Evolutionary conservation across 1,140 invertebrate species (phyloP).

Genomic region (Chlorops oryzae): DNA sequence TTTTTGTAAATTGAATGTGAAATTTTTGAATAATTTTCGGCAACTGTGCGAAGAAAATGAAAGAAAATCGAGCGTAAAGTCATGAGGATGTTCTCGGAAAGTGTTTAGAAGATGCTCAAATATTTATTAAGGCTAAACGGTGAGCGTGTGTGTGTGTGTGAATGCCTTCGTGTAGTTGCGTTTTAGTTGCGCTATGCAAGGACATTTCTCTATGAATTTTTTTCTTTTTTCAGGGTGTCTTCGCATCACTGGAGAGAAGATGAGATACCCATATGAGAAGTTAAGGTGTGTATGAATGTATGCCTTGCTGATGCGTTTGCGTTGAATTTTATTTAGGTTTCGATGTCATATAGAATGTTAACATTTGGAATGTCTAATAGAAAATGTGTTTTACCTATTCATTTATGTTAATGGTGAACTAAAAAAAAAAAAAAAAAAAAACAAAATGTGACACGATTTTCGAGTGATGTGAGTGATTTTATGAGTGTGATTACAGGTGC

Average conservation of each 20-base stretch:
- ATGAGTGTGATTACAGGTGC: too few relatives aligned
- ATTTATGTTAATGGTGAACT: too few relatives aligned
- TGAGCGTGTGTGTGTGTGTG: constrained; percentile 3
- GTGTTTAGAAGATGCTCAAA: constrained; percentile 43
- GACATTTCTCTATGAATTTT: neutral
- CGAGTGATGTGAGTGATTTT: too few relatives aligned
- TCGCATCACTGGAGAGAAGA: neutral
- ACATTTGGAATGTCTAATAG: too few relatives aligned
- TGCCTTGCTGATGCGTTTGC: too few relatives aligned
- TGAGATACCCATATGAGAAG: too few relatives aligned
- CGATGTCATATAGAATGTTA: too few relatives aligned
- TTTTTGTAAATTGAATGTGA: constrained; percentile 15
- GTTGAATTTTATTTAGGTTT: too few relatives aligned
- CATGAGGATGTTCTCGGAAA: constrained; percentile 30
- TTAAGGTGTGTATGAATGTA: too few relatives aligned
- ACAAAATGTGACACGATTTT: too few relatives aligned
- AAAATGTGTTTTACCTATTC: too few relatives aligned
- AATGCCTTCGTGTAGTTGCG: constrained; percentile 23
- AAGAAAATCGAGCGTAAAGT: constrained; percentile 9
- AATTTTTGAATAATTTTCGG: constrained; percentile 21
- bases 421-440: too few relatives aligned
- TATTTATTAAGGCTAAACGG: constrained; percentile 31
- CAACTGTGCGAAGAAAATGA: constrained; percentile 5
- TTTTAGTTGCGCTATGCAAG: neutral
- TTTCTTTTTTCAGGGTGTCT: constrained; percentile 17